Conservation (phyloP, 2,888 invertebrate species). For the Liodrosophila aerea region DNA sequence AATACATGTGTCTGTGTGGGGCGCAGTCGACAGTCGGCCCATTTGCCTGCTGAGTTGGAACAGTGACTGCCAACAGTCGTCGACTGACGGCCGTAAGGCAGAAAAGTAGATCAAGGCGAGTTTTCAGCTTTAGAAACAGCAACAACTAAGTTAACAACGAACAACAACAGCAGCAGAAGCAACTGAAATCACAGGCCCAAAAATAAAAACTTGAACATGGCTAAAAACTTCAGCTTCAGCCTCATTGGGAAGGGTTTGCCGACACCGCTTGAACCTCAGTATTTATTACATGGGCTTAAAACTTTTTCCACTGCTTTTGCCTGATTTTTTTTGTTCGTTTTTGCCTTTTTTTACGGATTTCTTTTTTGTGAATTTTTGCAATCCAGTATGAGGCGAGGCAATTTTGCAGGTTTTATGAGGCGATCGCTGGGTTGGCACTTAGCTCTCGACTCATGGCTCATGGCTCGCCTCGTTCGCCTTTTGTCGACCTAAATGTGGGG, state of each 20-base stretch:
- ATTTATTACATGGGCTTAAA: conserved; percentile 67
- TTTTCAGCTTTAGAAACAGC: conserved; percentile 16
- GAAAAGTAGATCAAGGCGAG: conserved; percentile 75
- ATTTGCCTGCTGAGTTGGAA: conserved; percentile 69
- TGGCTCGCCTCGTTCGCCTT: neutral
- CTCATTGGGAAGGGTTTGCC: conserved; percentile 48
- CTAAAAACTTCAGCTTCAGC: conserved; percentile 61
- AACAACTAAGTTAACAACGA: conserved; percentile 14
- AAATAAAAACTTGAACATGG: conserved; percentile 37
- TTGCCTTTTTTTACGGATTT: conserved; percentile 5
- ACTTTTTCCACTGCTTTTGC: conserved; percentile 35
- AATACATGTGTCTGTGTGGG: conserved; percentile 30
- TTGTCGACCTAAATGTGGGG: conserved; percentile 24
- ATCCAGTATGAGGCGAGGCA: conserved; percentile 33
- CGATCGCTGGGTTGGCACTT: conserved; percentile 50
- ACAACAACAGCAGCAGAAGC: conserved; percentile 20
- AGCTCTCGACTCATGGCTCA: neutral
- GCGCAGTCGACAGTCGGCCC: conserved; percentile 48
- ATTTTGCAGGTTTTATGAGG: conserved; percentile 66
- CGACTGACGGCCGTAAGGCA: conserved; percentile 48
- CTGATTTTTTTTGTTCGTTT: conserved; percentile 4
- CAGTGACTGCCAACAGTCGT: conserved; percentile 35
- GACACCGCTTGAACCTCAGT: conserved; percentile 43
- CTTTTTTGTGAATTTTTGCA: conserved; percentile 23
- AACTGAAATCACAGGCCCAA: conserved; percentile 44